Percentiles rank a stretch among this genome's conserved stretches.
Conservation (phyloP, 2,113 vertebrate species). For the Balaeniceps rex region DNA sequence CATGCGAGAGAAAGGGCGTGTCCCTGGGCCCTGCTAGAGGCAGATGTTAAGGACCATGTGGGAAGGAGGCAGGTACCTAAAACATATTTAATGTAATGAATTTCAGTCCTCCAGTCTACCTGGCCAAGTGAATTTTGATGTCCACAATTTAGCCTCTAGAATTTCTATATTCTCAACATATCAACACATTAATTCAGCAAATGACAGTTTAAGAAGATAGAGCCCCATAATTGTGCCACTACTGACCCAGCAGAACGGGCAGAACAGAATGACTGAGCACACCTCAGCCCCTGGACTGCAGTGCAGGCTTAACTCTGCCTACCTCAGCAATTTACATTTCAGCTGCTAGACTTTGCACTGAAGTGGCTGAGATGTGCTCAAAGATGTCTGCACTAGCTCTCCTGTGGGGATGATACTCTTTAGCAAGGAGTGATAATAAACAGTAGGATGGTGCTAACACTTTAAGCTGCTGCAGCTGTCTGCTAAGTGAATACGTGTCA, state of each 20-base stretch:
- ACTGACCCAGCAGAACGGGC: neutral
- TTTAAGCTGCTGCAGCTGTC: constrained; percentile 61
- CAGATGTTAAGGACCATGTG: neutral
- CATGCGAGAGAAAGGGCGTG: neutral
- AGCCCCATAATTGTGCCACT: neutral
- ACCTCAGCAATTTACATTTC: neutral
- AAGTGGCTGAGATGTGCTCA: neutral
- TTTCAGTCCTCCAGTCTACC: neutral
- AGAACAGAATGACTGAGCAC: neutral
- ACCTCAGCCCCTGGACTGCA: neutral
- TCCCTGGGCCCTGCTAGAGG: neutral
- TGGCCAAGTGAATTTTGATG: neutral
- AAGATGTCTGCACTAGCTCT: neutral
- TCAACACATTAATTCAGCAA: neutral
- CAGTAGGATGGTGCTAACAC: constrained; percentile 57
- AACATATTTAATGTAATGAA: neutral
- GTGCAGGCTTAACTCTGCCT: neutral
- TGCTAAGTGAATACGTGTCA: constrained; percentile 54
- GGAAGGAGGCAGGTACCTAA: neutral
- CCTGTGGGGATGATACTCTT: constrained; percentile 24
- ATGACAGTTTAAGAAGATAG: neutral
- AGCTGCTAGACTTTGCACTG: neutral
- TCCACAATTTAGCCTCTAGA: neutral
- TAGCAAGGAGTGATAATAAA: constrained; percentile 58
- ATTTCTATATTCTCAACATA: neutral